Evolutionary conservation across 1,140 invertebrate species (phyloP), one percentile per base, ranked within the genome.

Genomic region (Gryllus bimaculatus): DNA sequence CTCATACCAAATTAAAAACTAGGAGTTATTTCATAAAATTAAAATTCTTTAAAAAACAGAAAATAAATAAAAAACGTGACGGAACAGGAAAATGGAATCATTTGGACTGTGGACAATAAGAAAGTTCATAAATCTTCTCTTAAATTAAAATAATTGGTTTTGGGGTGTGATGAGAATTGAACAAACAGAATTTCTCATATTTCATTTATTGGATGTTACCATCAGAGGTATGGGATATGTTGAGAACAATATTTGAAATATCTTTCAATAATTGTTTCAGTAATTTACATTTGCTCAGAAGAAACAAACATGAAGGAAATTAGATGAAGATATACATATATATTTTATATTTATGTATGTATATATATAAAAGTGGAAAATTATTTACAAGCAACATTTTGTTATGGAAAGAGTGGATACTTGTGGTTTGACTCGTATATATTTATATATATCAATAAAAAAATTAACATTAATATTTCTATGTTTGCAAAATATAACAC

Each of bases 361-460:
- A 80, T 77, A 77, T 77, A 80, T 80, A 80, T 80, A 80, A 80
- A 80, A 80, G 79, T 80, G 79, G 79, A 80, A 80, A 80, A 80
- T 80, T 80, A 80, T 80, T 54, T 80, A 80, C 79, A 80, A 80
- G 74, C 75, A 79, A 77, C 79, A 80, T 77, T 80, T 80, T 78
- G 75, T 76, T 77, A 80, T 80, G 73, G 79, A 77, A 77, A 77
- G 79, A 77, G 75, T 47, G 79, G 47, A 21, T 74, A 76, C 47
- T 66, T 66, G 20, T 47, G 66, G 47, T 47, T 79, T 76, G 21
- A 74, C 39, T 74, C 73, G 47, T 75, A 49, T 75, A 49, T 79
- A 75, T 18, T 66, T 76, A 54, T 76, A 76, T 66, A 76, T 79
- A 48, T 21, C 48, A 47, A 73, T 66, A 73, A 49, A 73, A 48